phyloP scores from a whole-genome alignment of 2,113 vertebrate species.

The Engystomops pustulosus region DNA sequence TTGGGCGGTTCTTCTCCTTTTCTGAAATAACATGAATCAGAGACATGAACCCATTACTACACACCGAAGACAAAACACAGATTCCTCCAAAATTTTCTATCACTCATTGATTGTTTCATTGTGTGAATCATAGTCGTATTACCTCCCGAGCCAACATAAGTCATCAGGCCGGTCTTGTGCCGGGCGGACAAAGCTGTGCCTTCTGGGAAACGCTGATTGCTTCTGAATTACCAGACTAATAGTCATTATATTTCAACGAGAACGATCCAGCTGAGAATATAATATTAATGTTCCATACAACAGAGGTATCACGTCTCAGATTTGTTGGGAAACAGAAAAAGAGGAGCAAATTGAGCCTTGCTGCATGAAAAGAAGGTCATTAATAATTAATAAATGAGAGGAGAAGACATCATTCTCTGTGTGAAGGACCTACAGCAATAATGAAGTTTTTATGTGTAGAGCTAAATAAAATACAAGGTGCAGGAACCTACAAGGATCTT shows the following conservation, averaged over 20 bases:
- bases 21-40: not conserved
- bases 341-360: slow-evolving; percentile 31
- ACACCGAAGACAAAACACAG: not conserved
- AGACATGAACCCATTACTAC: not conserved
- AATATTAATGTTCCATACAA: slow-evolving; percentile 56
- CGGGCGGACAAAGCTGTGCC: slow-evolving; percentile 29
- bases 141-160: slow-evolving; percentile 39
- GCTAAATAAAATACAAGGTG: too few relatives aligned
- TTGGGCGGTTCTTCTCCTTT: not conserved
- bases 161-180: slow-evolving; percentile 20
- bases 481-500: too few relatives aligned
- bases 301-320: slow-evolving; percentile 48
- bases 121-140: slow-evolving; percentile 21
- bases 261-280: slow-evolving; percentile 46
- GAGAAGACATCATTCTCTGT: not conserved
- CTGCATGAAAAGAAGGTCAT: slow-evolving; percentile 20
- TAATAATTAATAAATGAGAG: slow-evolving; percentile 53
- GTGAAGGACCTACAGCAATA: slow-evolving; percentile 5
- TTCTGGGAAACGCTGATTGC: slow-evolving; percentile 51
- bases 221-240: slow-evolving; percentile 55
- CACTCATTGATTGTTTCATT: slow-evolving; percentile 21
- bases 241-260: slow-evolving; percentile 57
- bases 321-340: slow-evolving; percentile 53
- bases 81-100: slow-evolving; percentile 14
- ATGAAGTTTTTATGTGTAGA: not conserved